Evolutionary conservation across 35 echinoderm and acorn worm species (phyloP), one percentile per base, ranked within the genome.

Genomic region (Apostichopus californicus): DNA sequence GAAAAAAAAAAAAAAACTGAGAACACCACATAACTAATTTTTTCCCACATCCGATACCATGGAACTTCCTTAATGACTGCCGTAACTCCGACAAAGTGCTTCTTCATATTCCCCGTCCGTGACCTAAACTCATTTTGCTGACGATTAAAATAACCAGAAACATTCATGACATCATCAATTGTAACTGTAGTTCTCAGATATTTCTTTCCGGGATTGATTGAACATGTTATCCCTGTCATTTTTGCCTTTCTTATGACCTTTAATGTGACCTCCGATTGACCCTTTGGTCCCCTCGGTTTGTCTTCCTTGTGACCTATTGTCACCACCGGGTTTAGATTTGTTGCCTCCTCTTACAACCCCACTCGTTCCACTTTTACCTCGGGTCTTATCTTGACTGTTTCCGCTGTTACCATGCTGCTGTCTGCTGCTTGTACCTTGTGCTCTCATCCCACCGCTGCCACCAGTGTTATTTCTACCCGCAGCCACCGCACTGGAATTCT

Each of bases 151-250:
- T 46, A 46, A 46, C 34, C 34, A 46, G 34, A 46, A 46, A 46
- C 34, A 46, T 46, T 46, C 2, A 46, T 3, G 2, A 3, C 34
- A 46, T 1, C 56, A 72, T 66, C 54, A 89, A 26, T 89, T 89
- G 34, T 89, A 89, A 72, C 86, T 89, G 6, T 89, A 89, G 26
- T 89, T 89, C 52, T 89, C 61, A 61, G 58, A 61, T 18, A 64
- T 89, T 21, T 63, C 60, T 72, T 18, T 89, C 64, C 52, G n/a
- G 9, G 52, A 12, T 18, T 53, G 60, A 89, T 89, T 15, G 11
- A 15, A 52, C 6, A n/a, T 34, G 7, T 21, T 10, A 89, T 89
- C 60, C 13, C 64, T 34, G n/a, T 56, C 86, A 72, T 89, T 54
- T 89, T 55, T 89, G 23, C 86, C 63, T 72, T 20, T 85, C 57